Conservation (phyloP, 2,113 vertebrate genomes). For the pig (Sus scrofa) region DNA sequence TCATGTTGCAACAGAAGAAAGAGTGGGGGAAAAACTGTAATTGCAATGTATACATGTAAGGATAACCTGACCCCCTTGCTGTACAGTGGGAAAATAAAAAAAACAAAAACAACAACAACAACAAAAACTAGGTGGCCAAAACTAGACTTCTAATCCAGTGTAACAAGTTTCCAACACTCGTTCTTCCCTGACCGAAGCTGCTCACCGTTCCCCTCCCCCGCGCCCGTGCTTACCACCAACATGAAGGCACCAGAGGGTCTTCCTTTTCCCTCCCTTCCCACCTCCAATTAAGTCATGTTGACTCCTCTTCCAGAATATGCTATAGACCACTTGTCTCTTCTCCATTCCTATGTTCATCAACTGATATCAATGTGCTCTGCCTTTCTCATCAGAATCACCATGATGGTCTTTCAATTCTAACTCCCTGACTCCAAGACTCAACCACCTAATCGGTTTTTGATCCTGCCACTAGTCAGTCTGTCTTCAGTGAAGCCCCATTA, state of each 20-base stretch:
- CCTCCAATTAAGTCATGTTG: background rate
- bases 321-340: background rate
- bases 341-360: background rate
- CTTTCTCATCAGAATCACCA: background rate
- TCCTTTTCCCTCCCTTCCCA: background rate
- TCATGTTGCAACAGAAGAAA: too few species aligned
- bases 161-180: background rate
- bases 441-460: background rate
- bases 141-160: background rate
- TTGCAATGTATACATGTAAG: too few species aligned
- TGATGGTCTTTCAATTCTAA: background rate
- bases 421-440: background rate
- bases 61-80: too few species aligned
- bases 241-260: background rate
- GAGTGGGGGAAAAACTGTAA: too few species aligned
- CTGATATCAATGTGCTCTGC: background rate
- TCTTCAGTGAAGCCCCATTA: background rate
- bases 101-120: too few species aligned
- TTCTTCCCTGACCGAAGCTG: background rate
- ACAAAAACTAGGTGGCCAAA: background rate
- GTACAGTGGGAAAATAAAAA: too few species aligned
- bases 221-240: background rate
- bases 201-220: background rate
- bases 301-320: background rate
- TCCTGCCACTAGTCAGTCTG: background rate